Evolutionary conservation across 2,888 invertebrate genomes (phyloP).

Genomic region (Sisyra nigra): DNA sequence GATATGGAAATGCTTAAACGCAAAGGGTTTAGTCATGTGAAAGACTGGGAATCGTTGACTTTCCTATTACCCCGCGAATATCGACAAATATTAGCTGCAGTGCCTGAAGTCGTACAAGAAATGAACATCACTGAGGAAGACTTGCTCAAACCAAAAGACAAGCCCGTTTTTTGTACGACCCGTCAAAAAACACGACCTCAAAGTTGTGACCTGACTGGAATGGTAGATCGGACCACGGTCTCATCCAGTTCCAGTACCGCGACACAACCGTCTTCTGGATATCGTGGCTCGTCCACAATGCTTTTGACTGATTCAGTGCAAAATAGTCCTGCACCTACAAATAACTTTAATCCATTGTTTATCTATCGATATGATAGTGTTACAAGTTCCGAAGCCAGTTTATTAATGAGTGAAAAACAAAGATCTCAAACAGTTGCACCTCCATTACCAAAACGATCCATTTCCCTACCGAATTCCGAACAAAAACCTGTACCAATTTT

Average conservation of each 20-base stretch:
- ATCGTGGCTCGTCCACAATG: constrained; percentile 72
- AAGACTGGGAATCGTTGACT: constrained; percentile 87
- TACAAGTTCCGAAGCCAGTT: constrained; percentile 55
- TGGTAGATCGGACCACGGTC: constrained; percentile 34
- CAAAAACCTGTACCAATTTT: constrained; percentile 26
- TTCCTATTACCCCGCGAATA: constrained; percentile 77
- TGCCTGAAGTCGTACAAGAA: constrained; percentile 58
- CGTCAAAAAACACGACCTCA: constrained; percentile 35
- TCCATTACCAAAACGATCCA: constrained; percentile 48
- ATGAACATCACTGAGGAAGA: constrained; percentile 37
- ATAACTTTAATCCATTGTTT: constrained; percentile 53
- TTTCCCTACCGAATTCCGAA: constrained; percentile 36
- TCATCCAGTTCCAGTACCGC: constrained; percentile 54
- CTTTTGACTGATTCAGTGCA: constrained; percentile 60
- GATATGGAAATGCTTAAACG: constrained; percentile 68
- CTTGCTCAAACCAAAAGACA: constrained; percentile 21
- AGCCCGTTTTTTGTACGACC: constrained; percentile 38
- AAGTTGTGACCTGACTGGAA: constrained; percentile 40
- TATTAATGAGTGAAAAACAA: constrained; percentile 35
- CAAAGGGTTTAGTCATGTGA: constrained; percentile 68
- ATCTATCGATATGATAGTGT: constrained; percentile 70
- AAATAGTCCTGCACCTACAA: constrained; percentile 42
- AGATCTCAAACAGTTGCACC: constrained; percentile 32
- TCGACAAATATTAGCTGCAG: constrained; percentile 57
- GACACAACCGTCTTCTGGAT: constrained; percentile 74